These are phyloP conservation scores for Scopus umbretta DNA, from an alignment of 2,113 vertebrate species.

Conservation along the genomic window DNA sequence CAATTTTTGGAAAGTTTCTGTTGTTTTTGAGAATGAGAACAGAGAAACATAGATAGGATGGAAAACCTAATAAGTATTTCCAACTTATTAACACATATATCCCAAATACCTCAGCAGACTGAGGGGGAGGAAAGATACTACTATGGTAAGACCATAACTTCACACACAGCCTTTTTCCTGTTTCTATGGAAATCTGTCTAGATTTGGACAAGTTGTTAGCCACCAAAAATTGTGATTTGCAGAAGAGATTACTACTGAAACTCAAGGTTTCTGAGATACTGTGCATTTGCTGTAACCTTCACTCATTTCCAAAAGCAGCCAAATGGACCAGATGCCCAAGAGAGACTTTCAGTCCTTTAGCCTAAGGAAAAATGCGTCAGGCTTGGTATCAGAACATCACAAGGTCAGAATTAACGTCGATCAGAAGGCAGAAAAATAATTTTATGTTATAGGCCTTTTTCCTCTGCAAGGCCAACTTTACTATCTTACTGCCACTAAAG, in stretches of 20 bases:
- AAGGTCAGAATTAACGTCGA: neutral
- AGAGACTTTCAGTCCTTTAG: neutral
- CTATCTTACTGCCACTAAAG: neutral
- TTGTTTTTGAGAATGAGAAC: neutral
- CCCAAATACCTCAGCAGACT: neutral
- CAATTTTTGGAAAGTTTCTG: neutral
- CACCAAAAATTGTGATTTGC: neutral
- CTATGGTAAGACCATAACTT: neutral
- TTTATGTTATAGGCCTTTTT: neutral
- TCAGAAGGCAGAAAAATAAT: neutral
- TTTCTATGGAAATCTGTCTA: neutral
- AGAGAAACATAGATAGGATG: neutral
- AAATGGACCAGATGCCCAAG: neutral
- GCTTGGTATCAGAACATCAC: neutral
- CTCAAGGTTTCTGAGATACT: neutral
- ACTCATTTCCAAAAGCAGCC: neutral
- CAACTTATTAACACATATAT: neutral
- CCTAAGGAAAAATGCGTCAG: neutral
- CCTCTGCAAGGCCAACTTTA: neutral
- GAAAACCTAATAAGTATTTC: neutral
- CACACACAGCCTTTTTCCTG: neutral
- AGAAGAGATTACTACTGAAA: neutral
- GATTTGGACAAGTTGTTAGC: neutral
- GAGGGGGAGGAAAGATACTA: neutral
- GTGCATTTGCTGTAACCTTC: neutral